Conservation (phyloP, 1,140 invertebrate genomes). For the Cherax destructor region DNA sequence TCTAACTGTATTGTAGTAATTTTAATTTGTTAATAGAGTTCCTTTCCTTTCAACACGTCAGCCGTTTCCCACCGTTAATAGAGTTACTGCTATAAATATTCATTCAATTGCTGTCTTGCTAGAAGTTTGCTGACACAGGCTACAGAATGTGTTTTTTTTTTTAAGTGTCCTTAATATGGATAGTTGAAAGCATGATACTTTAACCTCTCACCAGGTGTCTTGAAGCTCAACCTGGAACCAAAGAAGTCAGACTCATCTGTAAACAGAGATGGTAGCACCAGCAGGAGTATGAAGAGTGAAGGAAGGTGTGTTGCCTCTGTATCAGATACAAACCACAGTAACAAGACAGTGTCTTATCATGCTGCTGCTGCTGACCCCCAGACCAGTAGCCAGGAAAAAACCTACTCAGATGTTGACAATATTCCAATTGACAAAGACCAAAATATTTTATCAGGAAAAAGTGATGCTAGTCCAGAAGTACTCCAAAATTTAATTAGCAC, state of each 20-base stretch:
- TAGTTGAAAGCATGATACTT: not conserved
- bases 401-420: not conserved
- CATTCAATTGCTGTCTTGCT: too few species aligned
- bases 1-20: too few species aligned
- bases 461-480: slow-evolving; percentile 2
- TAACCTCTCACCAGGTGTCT: slow-evolving; percentile 31
- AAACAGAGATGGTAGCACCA: slow-evolving; percentile 23
- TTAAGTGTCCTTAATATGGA: not conserved
- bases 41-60: too few species aligned
- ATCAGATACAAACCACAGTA: not conserved
- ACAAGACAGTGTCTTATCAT: not conserved
- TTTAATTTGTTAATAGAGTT: too few species aligned
- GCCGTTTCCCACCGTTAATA: too few species aligned
- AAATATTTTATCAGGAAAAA: not conserved
- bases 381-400: not conserved
- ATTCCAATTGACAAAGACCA: not conserved
- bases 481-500: not conserved
- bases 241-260: slow-evolving; percentile 53
- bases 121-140: too few species aligned
- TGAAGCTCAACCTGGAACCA: slow-evolving; percentile 61
- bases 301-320: not conserved
- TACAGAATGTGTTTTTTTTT: too few species aligned
- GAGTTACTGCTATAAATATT: too few species aligned
- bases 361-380: not conserved
- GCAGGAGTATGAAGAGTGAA: slow-evolving; percentile 29